Evolutionary conservation across 2,113 vertebrate genomes (phyloP).

Genomic region (Spea bombifrons): DNA sequence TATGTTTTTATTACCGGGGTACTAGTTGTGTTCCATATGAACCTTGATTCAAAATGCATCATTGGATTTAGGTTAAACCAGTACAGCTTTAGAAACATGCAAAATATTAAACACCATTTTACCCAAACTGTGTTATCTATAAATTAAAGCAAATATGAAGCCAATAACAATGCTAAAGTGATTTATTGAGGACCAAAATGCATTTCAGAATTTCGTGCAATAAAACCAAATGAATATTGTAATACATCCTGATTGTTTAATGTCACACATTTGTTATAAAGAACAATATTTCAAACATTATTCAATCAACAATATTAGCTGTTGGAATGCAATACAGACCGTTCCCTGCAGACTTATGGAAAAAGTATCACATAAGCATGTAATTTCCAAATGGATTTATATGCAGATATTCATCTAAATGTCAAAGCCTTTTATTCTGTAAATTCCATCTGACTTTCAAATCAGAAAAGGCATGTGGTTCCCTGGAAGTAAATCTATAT

Average conservation of each 20-base stretch:
- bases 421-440: conserved; percentile 20
- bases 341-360: conserved; percentile 3
- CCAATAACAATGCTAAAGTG: no score
- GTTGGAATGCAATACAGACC: background rate
- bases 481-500: background rate
- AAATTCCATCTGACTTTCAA: conserved; percentile 5
- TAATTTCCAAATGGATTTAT: conserved; percentile 18
- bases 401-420: conserved; percentile 24
- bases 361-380: background rate
- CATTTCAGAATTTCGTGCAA: no score
- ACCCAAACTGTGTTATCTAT: no score
- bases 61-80: no score
- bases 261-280: background rate
- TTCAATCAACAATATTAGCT: background rate
- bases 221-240: background rate
- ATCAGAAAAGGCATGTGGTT: conserved; percentile 2
- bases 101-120: no score
- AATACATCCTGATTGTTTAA: background rate
- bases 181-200: no score
- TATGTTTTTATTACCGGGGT: no score
- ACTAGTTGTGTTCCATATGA: no score
- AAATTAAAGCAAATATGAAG: no score
- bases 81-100: no score
- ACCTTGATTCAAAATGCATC: no score
- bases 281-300: background rate